A percentile compares a stretch with the other conserved stretches of the same genome.
These are phyloP conservation scores for Tridacna crocea DNA, from an alignment of 2,888 invertebrate species.

Conservation along the genomic window DNA sequence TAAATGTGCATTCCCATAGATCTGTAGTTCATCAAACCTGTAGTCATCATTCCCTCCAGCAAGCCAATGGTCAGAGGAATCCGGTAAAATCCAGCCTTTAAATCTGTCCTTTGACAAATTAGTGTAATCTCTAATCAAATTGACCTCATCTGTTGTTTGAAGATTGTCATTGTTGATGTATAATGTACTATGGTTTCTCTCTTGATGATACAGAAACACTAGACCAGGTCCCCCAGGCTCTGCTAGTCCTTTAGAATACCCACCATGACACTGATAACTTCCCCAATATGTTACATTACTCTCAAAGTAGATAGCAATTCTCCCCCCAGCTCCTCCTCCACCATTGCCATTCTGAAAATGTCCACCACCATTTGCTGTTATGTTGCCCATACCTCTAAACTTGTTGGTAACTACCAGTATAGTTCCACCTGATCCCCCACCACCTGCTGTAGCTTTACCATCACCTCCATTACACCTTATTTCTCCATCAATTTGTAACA, in stretches of 20 bases:
- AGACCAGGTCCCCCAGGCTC: conserved; percentile 77
- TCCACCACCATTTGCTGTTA: conserved; percentile 74
- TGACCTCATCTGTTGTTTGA: conserved; percentile 48
- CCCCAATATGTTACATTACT: conserved; percentile 75
- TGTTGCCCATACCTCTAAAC: conserved; percentile 72
- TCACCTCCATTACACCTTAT: conserved; percentile 69
- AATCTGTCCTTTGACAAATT: conserved; percentile 70
- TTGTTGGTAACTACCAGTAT: conserved; percentile 64
- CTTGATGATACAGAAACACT: conserved; percentile 71
- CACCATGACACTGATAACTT: conserved; percentile 70
- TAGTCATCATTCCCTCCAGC: conserved; percentile 65
- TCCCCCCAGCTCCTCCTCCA: conserved; percentile 72
- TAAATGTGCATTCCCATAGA: conserved; percentile 76
- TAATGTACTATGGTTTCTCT: conserved; percentile 70
- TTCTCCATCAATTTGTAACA: conserved; percentile 71
- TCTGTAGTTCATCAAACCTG: conserved; percentile 73
- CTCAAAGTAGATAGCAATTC: conserved; percentile 73
- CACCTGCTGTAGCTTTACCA: conserved; percentile 59
- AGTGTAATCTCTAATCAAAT: conserved; percentile 64
- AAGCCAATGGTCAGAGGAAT: conserved; percentile 69
- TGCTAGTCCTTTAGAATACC: conserved; percentile 46
- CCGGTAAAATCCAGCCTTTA: conserved; percentile 75
- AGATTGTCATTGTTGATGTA: conserved; percentile 69
- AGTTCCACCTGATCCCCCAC: conserved; percentile 75
- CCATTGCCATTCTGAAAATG: conserved; percentile 63